A percentile compares a stretch with the other conserved stretches of the same genome.
Conservation (phyloP, 2,113 vertebrate genomes). For the Oenanthe oenanthe region DNA sequence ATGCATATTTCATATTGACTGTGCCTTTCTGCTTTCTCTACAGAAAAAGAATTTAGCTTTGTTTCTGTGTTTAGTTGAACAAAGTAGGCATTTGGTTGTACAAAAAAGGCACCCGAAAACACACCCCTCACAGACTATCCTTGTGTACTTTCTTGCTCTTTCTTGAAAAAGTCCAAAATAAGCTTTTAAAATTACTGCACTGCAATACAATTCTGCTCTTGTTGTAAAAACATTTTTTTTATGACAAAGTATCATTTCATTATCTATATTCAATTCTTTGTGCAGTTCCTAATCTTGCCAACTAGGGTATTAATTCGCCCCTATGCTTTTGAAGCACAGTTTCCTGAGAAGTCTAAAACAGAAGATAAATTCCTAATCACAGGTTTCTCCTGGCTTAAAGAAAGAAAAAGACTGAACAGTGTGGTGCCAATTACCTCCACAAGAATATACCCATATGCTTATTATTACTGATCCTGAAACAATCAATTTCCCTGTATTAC, state of each 20-base stretch:
- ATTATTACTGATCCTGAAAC: slow-evolving; percentile 56
- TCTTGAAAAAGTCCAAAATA: background rate
- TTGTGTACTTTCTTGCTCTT: background rate
- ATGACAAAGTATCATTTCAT: background rate
- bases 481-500: slow-evolving; percentile 52
- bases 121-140: background rate
- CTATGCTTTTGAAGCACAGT: slow-evolving; percentile 8
- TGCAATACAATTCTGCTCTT: background rate
- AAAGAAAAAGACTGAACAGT: slow-evolving; percentile 31
- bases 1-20: background rate
- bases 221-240: background rate
- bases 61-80: background rate
- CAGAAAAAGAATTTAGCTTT: background rate
- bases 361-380: slow-evolving; percentile 42
- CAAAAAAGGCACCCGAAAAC: background rate
- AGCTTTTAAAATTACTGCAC: background rate
- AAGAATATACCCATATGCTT: slow-evolving; percentile 18
- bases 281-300: background rate
- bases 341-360: slow-evolving; percentile 13
- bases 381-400: slow-evolving; percentile 19
- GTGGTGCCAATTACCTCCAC: slow-evolving; percentile 57
- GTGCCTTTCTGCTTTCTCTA: background rate
- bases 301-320: background rate
- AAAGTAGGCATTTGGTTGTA: background rate
- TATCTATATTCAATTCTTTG: background rate